A percentile compares a stretch with the other conserved stretches of the same genome.
Conservation (phyloP, 2,888 invertebrate species). For the Agonum fuliginosum region DNA sequence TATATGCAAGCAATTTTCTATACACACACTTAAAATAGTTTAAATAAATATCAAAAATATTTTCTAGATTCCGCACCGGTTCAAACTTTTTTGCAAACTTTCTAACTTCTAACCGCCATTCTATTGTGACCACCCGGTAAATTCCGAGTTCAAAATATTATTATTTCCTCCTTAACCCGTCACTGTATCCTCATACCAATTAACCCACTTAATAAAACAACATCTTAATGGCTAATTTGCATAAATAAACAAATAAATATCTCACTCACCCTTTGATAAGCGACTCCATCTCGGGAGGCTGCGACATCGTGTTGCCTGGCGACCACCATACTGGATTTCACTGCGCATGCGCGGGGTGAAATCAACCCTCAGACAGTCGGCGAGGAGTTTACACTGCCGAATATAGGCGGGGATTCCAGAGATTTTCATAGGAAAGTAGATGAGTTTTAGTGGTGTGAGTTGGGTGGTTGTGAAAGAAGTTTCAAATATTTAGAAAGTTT, state of each 20-base stretch:
- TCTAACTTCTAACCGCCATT: slow-evolving; percentile 54
- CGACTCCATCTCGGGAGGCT: slow-evolving; percentile 52
- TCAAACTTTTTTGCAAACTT: slow-evolving; percentile 41
- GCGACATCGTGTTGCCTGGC: slow-evolving; percentile 54
- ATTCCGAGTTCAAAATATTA: not conserved
- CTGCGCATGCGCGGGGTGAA: slow-evolving; percentile 38
- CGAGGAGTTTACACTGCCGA: slow-evolving; percentile 41
- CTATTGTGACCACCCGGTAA: slow-evolving; percentile 23
- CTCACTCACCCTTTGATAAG: slow-evolving; percentile 46
- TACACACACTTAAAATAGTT: no score
- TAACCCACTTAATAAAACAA: slow-evolving; percentile 5
- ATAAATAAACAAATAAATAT: slow-evolving; percentile 53
- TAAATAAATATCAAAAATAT: no score
- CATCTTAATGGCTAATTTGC: slow-evolving; percentile 27
- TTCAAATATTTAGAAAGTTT: not conserved
- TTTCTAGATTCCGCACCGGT: not conserved
- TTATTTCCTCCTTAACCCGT: not conserved
- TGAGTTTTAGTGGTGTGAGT: slow-evolving; percentile 48
- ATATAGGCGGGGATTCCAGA: slow-evolving; percentile 36
- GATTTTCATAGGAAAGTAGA: not conserved
- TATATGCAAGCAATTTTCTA: no score
- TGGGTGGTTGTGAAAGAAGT: not conserved
- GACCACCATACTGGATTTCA: slow-evolving; percentile 58
- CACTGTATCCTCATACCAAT: not conserved
- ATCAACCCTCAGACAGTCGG: slow-evolving; percentile 35